Evolutionary conservation across 1,140 invertebrate species (phyloP).

Genomic region (Drosophila nebulosa): DNA sequence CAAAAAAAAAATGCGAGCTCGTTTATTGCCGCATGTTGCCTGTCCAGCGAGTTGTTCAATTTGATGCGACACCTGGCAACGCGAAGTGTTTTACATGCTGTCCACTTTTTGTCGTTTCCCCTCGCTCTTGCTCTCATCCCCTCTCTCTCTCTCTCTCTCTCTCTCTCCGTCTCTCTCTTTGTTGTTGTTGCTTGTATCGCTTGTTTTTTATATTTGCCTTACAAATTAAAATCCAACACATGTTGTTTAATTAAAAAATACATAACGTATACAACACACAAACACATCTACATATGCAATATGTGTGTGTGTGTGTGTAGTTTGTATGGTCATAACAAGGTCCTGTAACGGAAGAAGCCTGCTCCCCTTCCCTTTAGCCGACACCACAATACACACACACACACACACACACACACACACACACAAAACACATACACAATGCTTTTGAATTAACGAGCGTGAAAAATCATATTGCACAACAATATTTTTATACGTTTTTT

Average conservation of each 20-base stretch:
- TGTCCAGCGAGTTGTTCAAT: slow-evolving; percentile 57
- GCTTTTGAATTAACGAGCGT: slow-evolving; percentile 69
- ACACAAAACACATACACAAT: slow-evolving; percentile 36
- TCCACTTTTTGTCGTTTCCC: slow-evolving; percentile 18
- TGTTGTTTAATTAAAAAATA: slow-evolving; percentile 76
- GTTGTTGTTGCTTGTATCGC: too few relatives aligned
- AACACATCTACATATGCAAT: slow-evolving; percentile 29
- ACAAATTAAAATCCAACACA: slow-evolving; percentile 75
- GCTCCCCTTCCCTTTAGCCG: not conserved
- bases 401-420: slow-evolving; percentile 19
- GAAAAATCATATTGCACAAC: slow-evolving; percentile 70
- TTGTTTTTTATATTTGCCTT: slow-evolving; percentile 57
- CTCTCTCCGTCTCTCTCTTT: not conserved
- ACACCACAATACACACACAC: slow-evolving; percentile 5
- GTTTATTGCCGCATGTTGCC: slow-evolving; percentile 68
- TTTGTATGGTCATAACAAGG: slow-evolving; percentile 36
- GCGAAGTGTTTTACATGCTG: slow-evolving; percentile 66
- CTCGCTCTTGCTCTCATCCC: not conserved
- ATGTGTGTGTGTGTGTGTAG: not conserved
- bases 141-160: not conserved
- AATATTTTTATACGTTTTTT: slow-evolving; percentile 11
- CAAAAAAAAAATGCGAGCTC: slow-evolving; percentile 21
- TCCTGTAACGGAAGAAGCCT: slow-evolving; percentile 13
- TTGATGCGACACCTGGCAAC: slow-evolving; percentile 62
- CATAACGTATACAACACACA: slow-evolving; percentile 19